Conservation (phyloP, 2,113 vertebrate species). For the Lagopus leucura region DNA sequence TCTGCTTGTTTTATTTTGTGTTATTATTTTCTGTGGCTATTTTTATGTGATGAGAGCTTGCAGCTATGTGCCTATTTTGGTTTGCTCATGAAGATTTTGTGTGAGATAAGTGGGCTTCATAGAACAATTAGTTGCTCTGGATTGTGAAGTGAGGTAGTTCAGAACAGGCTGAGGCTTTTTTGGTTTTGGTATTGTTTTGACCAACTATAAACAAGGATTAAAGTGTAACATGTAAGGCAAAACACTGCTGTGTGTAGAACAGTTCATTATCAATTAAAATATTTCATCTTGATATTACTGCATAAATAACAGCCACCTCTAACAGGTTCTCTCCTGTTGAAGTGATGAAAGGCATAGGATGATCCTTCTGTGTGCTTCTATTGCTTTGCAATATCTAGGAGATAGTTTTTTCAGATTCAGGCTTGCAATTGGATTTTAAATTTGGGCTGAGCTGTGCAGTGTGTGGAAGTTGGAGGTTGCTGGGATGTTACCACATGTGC, state of each 20-base stretch:
- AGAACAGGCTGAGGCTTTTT: neutral
- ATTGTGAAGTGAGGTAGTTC: neutral
- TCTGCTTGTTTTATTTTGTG: neutral
- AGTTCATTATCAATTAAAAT: neutral
- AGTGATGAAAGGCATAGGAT: neutral
- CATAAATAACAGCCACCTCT: neutral
- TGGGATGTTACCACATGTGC: neutral
- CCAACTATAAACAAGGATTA: neutral
- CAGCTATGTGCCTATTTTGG: neutral
- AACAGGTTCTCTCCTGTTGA: neutral
- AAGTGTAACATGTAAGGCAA: neutral
- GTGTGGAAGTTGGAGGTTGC: neutral
- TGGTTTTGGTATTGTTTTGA: neutral
- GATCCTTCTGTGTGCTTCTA: neutral
- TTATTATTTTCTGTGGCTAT: neutral
- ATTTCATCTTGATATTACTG: neutral
- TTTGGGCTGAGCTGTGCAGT: neutral
- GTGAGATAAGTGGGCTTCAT: neutral
- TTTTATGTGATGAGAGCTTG: neutral
- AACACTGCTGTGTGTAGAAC: neutral
- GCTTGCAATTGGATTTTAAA: neutral
- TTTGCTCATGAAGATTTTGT: constrained; percentile 25
- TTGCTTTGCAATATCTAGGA: neutral
- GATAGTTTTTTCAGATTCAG: neutral
- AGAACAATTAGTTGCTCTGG: neutral